phyloP scores from a whole-genome alignment of 2,113 vertebrate genomes.

The Austrofundulus limnaeus region DNA sequence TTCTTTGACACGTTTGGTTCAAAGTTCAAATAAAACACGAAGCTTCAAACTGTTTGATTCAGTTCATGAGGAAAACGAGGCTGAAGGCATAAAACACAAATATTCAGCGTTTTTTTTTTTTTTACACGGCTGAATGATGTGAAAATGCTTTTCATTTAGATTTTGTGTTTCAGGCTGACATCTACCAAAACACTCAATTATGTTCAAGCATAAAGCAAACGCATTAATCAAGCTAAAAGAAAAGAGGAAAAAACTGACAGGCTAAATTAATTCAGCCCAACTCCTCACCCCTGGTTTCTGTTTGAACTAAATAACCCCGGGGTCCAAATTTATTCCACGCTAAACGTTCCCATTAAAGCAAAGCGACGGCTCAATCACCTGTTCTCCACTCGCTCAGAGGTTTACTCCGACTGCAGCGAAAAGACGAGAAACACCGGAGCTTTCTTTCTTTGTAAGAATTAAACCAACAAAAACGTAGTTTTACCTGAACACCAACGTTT shows the following conservation, averaged over 20 bases:
- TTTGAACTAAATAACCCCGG: conserved; percentile 40
- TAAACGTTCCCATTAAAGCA: conserved; percentile 13
- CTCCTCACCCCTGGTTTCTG: conserved; percentile 17
- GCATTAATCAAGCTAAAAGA: conserved; percentile 41
- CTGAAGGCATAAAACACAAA: conserved; percentile 30
- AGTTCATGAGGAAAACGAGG: conserved; percentile 43
- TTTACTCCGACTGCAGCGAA: no score
- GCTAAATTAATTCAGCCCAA: conserved; percentile 56
- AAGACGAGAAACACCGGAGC: no score
- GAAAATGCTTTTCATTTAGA: conserved; percentile 59
- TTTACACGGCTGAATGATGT: conserved; percentile 32
- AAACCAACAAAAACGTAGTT: no score
- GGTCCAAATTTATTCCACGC: conserved; percentile 45
- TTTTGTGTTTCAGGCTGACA: conserved; percentile 47
- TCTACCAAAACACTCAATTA: conserved; percentile 51
- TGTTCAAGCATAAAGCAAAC: conserved; percentile 47
- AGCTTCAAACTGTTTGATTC: no score
- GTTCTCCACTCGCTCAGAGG: no score
- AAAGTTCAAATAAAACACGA: no score
- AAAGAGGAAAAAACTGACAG: conserved; percentile 35
- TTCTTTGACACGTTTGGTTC: no score
- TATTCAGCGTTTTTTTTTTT: conserved; percentile 17
- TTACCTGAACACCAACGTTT: no score
- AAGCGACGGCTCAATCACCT: no score
- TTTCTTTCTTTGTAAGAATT: no score